Percentiles rank a stretch among this genome's conserved stretches.
These are phyloP conservation scores for Rattus rattus DNA, from an alignment of 2,113 vertebrate genomes.

Conservation along the genomic window DNA sequence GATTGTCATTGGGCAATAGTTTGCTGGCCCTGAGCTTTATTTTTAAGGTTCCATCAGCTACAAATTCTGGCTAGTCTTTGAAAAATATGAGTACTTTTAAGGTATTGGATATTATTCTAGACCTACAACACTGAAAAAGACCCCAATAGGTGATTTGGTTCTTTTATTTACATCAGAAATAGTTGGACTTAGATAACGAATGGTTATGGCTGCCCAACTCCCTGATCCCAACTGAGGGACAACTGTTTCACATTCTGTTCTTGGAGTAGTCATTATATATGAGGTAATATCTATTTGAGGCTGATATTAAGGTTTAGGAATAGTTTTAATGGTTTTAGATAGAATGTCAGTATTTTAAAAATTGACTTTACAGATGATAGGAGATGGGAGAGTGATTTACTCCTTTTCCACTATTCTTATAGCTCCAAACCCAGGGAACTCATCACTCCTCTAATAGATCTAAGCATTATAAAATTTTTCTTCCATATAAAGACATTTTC, in stretches of 20 bases:
- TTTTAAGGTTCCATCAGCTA: not conserved
- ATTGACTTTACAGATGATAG: conserved; percentile 55
- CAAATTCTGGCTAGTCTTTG: not conserved
- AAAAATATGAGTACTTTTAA: not conserved
- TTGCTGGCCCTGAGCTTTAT: not conserved
- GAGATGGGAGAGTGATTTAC: conserved; percentile 55
- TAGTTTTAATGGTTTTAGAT: conserved; percentile 52
- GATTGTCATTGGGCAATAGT: not conserved
- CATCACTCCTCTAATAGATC: conserved; percentile 48
- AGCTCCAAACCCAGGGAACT: conserved; percentile 48
- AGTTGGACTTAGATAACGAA: conserved; percentile 1
- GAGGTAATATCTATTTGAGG: not conserved
- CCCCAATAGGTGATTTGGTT: not conserved
- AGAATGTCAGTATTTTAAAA: conserved; percentile 51
- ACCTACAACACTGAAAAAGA: not conserved
- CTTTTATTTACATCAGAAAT: not conserved
- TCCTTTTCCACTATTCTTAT: conserved; percentile 66
- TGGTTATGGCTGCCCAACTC: not conserved
- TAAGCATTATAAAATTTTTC: conserved; percentile 76
- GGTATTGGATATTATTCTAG: not conserved
- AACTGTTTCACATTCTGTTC: not conserved
- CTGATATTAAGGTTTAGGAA: conserved; percentile 27
- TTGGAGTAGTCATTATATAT: not conserved
- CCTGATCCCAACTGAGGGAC: not conserved
- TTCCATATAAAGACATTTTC: conserved; percentile 70